Evolutionary conservation across 2,113 vertebrate genomes (phyloP).

Genomic region (Butorides virescens): DNA sequence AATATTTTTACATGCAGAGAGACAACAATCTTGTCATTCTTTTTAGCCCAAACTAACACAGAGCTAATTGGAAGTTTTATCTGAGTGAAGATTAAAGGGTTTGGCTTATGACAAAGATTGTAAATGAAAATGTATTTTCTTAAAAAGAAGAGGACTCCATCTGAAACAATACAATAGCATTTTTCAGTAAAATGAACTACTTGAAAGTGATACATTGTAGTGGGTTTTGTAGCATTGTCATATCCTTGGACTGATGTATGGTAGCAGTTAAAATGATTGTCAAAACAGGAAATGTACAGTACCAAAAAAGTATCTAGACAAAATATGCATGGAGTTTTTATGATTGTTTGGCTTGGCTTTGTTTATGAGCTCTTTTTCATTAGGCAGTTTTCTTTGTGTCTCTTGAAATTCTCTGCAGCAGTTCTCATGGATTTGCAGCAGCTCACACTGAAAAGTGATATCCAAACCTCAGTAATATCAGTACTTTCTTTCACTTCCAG

Average conservation of each 20-base stretch:
- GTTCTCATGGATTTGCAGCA: neutral
- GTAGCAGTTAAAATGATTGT: slow-evolving; percentile 57
- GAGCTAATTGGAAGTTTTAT: slow-evolving; percentile 1
- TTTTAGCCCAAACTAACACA: neutral
- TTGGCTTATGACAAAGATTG: neutral
- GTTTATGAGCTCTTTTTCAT: slow-evolving; percentile 29
- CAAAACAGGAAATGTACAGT: slow-evolving; percentile 53
- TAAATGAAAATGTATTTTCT: slow-evolving; percentile 6
- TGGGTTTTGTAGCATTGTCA: slow-evolving; percentile 23
- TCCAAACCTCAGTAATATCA: neutral
- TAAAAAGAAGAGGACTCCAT: neutral
- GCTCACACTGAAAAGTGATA: neutral
- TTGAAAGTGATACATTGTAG: slow-evolving; percentile 44
- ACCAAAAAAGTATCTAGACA: slow-evolving; percentile 36
- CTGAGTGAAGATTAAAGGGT: neutral
- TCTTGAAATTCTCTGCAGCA: neutral
- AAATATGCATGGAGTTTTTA: slow-evolving; percentile 29
- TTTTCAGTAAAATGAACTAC: slow-evolving; percentile 34
- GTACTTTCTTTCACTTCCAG: neutral
- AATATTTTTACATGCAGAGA: neutral
- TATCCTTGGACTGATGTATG: slow-evolving; percentile 46
- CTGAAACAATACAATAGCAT: slow-evolving; percentile 29
- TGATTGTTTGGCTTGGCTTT: slow-evolving; percentile 36
- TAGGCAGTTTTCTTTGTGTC: neutral
- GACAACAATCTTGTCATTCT: neutral